phyloP scores from a whole-genome alignment of 2,113 vertebrate species.

The Thryonomys swinderianus region DNA sequence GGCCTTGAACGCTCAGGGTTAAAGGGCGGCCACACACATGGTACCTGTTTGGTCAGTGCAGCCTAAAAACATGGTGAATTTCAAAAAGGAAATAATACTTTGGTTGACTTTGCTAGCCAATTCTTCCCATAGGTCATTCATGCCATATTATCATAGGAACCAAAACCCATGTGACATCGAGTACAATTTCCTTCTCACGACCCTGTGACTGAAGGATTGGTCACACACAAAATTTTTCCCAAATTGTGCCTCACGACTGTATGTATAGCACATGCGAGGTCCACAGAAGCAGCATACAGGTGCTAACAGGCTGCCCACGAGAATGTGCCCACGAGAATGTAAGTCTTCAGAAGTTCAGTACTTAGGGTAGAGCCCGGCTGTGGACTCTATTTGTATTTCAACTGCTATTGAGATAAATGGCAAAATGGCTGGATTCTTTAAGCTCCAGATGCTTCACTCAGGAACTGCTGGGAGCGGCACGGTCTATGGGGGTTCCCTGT shows the following conservation, averaged over 20 bases:
- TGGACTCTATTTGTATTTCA: neutral
- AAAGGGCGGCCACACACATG: neutral
- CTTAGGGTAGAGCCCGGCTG: neutral
- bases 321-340: neutral
- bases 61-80: neutral
- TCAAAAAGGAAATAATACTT: neutral
- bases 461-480: neutral
- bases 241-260: neutral
- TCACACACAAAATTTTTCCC: neutral
- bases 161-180: neutral
- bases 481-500: neutral
- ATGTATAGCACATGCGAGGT: neutral
- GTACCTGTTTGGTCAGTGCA: neutral
- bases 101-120: neutral
- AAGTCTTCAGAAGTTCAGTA: neutral
- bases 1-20: slow-evolving; percentile 46
- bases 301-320: neutral
- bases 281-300: neutral
- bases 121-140: neutral
- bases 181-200: neutral
- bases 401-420: neutral
- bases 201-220: neutral
- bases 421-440: neutral
- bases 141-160: neutral
- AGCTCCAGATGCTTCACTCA: neutral